Percentiles rank a stretch among this genome's conserved stretches.
Evolutionary conservation across 2,888 invertebrate species (phyloP).

Genomic region (Nephrotoma appendiculata): DNA sequence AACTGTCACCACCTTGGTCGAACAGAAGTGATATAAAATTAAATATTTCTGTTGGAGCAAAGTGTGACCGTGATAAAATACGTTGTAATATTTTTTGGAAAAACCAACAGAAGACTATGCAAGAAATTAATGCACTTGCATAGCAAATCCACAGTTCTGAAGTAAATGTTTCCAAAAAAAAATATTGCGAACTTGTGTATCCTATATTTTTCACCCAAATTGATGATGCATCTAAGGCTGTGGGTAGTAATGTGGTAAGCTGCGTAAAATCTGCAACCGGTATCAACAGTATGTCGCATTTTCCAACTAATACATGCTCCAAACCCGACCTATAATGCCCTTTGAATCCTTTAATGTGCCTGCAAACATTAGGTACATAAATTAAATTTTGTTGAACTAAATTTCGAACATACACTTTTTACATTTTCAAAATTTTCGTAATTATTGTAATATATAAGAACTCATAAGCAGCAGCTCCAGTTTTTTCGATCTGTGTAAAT

Average conservation of each 20-base stretch:
- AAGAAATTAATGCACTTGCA: neutral
- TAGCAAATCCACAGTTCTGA: neutral
- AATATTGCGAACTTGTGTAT: neutral
- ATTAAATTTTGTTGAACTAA: neutral
- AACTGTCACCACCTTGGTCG: neutral
- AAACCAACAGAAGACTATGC: neutral
- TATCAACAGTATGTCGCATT: neutral
- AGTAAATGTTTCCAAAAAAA: neutral
- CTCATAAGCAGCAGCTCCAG: neutral
- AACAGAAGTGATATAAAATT: neutral
- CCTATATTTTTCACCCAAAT: neutral
- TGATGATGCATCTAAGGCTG: neutral
- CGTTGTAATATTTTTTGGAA: neutral
- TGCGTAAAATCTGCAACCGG: neutral
- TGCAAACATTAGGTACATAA: neutral
- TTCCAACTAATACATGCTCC: neutral
- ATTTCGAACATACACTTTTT: neutral
- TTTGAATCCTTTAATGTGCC: neutral
- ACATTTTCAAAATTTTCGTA: neutral
- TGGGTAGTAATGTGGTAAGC: neutral
- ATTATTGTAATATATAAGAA: neutral
- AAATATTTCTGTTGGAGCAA: neutral
- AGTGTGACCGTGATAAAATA: neutral
- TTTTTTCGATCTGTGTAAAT: neutral
- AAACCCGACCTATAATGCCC: neutral